Base-by-base conservation (phyloP, 2,888 invertebrate species). In the Selenia dentaria region DNA sequence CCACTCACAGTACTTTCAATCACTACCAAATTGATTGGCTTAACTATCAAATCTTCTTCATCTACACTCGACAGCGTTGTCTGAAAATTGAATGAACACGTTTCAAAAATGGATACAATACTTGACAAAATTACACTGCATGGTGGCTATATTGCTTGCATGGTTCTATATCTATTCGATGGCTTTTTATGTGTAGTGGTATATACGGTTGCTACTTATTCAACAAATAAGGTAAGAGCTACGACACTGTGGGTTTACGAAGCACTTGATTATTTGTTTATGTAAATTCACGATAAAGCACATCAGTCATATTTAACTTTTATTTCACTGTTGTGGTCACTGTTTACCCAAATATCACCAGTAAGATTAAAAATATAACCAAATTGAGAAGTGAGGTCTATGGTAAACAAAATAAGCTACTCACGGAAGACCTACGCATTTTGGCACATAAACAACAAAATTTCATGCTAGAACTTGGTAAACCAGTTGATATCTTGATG, bases 131-230 rank as follows among this genome's bases (percentile, higher is more conserved):
- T 55, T 62, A 86, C 85, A 87, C 86, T 83, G 89, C 89, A 89
- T 85, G 88, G 60, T 62, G 62, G 83, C 85, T 79, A 71, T 61
- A 74, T 62, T 57, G 87, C 84, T 87, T 86, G 89, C 89, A 89
- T 89, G 89, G 67, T 69, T 55, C 60, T 66, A 71, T 77, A 79
- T 72, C 62, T 73, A 79, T 76, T 73, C 73, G 74, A 54, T 69
- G 26, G 89, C 89, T 89, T 89, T 89, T 89, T 89, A 89, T 89
- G 89, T 89, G 87, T 89, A 89, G 87, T 63, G 41, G 54, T 56
- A 52, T 54, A 64, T 67, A 70, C 56, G 55, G 61, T 62, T 63
- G 68, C 64, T 64, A 57, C 26, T 13, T 53, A 33, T 53, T 55
- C 50, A 48, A 58, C 51, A 60, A 52, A 53, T 41, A 56, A 67